phyloP scores from a whole-genome alignment of 1,140 invertebrate genomes.

The Drosophila oshimai region DNA sequence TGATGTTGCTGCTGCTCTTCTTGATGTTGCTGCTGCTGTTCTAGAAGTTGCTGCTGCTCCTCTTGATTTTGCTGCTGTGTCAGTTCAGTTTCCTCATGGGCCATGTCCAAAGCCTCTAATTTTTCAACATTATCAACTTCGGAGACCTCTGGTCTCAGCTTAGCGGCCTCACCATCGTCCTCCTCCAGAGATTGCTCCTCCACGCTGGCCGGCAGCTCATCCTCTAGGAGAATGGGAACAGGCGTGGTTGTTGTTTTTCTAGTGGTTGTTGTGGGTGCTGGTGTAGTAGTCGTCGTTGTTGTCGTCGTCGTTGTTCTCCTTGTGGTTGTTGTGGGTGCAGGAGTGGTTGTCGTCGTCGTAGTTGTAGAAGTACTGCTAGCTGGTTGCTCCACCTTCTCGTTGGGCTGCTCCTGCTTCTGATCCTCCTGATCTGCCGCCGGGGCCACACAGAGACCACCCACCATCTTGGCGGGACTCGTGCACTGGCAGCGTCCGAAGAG shows the following conservation, averaged over 20 bases:
- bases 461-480: constrained; percentile 87
- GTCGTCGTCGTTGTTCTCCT: constrained; percentile 29
- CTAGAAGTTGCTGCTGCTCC: constrained; percentile 23
- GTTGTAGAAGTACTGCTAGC: constrained; percentile 70
- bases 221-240: constrained; percentile 34
- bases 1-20: not conserved
- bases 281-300: constrained; percentile 32
- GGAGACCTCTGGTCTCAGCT: constrained; percentile 34
- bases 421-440: constrained; percentile 34
- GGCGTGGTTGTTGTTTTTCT: constrained; percentile 21
- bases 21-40: not conserved
- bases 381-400: constrained; percentile 74
- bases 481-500: constrained; percentile 94
- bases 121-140: constrained; percentile 64
- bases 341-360: constrained; percentile 35
- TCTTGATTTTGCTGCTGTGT: constrained; percentile 55
- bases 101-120: constrained; percentile 58
- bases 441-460: constrained; percentile 86
- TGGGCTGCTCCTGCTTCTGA: constrained; percentile 39
- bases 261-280: constrained; percentile 33
- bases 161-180: constrained; percentile 46
- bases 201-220: constrained; percentile 60
- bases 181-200: constrained; percentile 67
- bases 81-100: constrained; percentile 64
- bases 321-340: constrained; percentile 33